Conservation (phyloP, 2,888 invertebrate genomes). For the Cephonodes hylas region DNA sequence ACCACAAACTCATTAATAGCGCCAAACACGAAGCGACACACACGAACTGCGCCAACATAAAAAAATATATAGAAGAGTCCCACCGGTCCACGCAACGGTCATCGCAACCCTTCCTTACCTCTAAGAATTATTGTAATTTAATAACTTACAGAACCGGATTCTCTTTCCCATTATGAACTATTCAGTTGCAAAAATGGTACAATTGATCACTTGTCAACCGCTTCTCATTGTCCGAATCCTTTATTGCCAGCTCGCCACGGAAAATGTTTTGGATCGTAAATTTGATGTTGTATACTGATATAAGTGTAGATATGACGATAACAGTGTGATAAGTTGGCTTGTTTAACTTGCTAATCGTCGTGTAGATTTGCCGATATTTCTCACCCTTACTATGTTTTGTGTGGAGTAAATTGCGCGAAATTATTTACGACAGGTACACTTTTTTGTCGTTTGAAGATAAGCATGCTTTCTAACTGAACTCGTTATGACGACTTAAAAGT, state of each 20-base stretch:
- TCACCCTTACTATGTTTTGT: conserved; percentile 35
- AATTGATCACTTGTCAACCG: conserved; percentile 75
- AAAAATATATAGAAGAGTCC: background rate
- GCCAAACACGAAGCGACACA: background rate
- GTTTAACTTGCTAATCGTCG: conserved; percentile 74
- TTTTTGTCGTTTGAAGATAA: background rate
- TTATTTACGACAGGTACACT: background rate
- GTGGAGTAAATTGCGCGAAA: background rate
- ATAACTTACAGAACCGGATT: conserved; percentile 57
- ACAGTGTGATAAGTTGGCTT: conserved; percentile 50
- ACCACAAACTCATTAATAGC: background rate
- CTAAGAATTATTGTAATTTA: conserved; percentile 72
- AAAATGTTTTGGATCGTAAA: conserved; percentile 59
- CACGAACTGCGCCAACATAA: background rate
- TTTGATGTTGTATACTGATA: conserved; percentile 21
- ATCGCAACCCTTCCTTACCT: conserved; percentile 34
- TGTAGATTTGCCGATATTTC: conserved; percentile 64
- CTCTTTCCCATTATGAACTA: conserved; percentile 46
- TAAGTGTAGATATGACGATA: conserved; percentile 35
- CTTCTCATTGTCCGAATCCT: conserved; percentile 40
- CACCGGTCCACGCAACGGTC: conserved; percentile 27
- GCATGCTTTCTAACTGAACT: no score
- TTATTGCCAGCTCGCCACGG: conserved; percentile 44
- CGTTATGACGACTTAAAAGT: no score
- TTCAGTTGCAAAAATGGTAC: conserved; percentile 62